Percentiles rank a stretch among this genome's conserved stretches.
Conservation (phyloP, 2,797 vertebrate genomes). For the Diplodus sargus region DNA sequence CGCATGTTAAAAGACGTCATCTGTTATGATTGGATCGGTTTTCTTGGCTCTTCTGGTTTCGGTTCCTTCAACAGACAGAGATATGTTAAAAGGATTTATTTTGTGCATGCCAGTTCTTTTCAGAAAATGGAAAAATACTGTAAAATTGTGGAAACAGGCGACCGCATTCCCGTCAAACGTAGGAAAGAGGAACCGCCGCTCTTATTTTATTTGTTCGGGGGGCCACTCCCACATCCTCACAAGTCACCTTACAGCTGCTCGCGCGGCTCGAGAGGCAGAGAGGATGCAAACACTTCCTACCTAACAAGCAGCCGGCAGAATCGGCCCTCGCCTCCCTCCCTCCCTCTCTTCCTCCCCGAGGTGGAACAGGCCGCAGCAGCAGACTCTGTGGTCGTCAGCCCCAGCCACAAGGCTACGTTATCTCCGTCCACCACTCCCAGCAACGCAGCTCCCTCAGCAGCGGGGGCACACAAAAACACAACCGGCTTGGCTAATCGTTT, state of each 20-base stretch:
- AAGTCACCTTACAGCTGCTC: slow-evolving; percentile 78
- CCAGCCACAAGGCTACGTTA: slow-evolving; percentile 70
- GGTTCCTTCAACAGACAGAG: slow-evolving; percentile 4
- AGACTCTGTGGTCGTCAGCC: slow-evolving; percentile 62
- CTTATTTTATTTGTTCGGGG: slow-evolving; percentile 40
- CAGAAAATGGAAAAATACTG: neutral
- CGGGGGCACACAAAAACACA: slow-evolving; percentile 42
- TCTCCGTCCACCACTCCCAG: slow-evolving; percentile 75
- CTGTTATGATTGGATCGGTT: slow-evolving; percentile 38
- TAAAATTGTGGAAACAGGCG: neutral
- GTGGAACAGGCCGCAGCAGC: slow-evolving; percentile 71
- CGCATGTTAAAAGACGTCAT: slow-evolving; percentile 49
- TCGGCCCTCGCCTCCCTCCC: slow-evolving; percentile 59
- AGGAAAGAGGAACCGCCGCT: slow-evolving; percentile 27
- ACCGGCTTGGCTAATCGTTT: slow-evolving; percentile 70
- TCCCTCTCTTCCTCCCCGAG: slow-evolving; percentile 66
- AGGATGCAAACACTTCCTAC: slow-evolving; percentile 85
- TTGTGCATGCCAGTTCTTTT: neutral
- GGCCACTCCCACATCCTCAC: slow-evolving; percentile 77
- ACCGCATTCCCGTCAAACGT: slow-evolving; percentile 18
- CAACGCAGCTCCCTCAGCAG: slow-evolving; percentile 54
- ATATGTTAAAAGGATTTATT: slow-evolving; percentile 13
- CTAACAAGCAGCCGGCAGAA: slow-evolving; percentile 63
- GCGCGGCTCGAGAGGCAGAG: slow-evolving; percentile 53
- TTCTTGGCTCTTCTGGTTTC: slow-evolving; percentile 37